phyloP scores from a whole-genome alignment of 2,888 invertebrate genomes.

The Sarcophaga carnaria region DNA sequence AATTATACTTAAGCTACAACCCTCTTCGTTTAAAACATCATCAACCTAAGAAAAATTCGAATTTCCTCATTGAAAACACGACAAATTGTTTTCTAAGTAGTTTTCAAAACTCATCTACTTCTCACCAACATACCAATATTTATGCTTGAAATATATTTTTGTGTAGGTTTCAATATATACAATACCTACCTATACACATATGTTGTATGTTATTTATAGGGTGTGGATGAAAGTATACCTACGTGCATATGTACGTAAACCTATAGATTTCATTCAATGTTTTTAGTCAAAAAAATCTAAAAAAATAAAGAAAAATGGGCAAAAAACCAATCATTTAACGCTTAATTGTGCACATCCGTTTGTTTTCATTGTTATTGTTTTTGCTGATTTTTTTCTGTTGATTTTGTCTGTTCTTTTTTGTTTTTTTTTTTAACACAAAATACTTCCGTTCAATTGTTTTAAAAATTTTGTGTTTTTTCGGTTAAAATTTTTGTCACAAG shows the following conservation, averaged over 20 bases:
- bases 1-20: too few relatives aligned
- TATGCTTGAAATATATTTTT: neutral
- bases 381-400: constrained; percentile 20
- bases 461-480: constrained; percentile 10
- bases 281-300: neutral
- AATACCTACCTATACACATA: neutral
- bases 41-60: neutral
- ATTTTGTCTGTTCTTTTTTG: constrained; percentile 13
- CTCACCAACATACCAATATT: constrained; percentile 2
- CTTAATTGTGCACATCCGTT: constrained; percentile 66
- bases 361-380: constrained; percentile 32
- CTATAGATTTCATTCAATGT: constrained; percentile 35
- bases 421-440: constrained; percentile 10
- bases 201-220: too few relatives aligned
- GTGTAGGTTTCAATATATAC: constrained; percentile 1
- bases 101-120: constrained; percentile 21
- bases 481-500: neutral
- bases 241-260: neutral
- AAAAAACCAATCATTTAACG: constrained; percentile 33
- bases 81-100: constrained; percentile 53
- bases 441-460: constrained; percentile 34
- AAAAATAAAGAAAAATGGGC: constrained; percentile 1
- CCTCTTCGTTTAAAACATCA: too few relatives aligned
- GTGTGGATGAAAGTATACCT: neutral
- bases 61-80: constrained; percentile 35